Percentiles rank a stretch among this genome's conserved stretches.
Evolutionary conservation across 1,140 invertebrate species (phyloP).

Genomic region (Leptinotarsa defecta): DNA sequence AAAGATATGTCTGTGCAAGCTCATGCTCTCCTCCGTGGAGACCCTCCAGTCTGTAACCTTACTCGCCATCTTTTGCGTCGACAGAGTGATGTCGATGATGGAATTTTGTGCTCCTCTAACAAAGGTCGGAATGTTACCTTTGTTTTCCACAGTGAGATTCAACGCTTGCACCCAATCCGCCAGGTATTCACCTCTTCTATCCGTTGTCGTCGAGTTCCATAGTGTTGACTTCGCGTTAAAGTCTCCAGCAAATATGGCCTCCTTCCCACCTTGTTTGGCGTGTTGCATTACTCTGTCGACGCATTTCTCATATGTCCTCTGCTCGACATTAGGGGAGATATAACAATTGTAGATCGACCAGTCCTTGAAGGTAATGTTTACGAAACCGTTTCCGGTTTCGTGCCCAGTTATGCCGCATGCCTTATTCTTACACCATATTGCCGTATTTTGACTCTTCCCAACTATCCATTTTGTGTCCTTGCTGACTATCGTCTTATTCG

Average conservation of each 20-base stretch:
- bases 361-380: background rate
- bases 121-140: constrained; percentile 1
- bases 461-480: constrained; percentile 7
- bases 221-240: constrained; percentile 8
- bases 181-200: background rate
- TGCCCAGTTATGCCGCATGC: background rate
- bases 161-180: background rate
- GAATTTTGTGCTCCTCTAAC: constrained; percentile 7
- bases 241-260: background rate
- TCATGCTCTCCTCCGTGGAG: background rate
- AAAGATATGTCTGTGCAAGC: constrained; percentile 1
- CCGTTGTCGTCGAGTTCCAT: background rate
- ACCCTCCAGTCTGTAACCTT: background rate
- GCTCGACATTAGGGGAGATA: constrained; percentile 1
- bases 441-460: background rate
- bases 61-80: background rate
- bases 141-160: constrained; percentile 1
- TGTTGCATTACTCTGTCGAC: background rate
- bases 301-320: background rate
- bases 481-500: background rate
- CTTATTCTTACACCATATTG: background rate
- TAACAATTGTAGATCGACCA: constrained; percentile 9
- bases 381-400: background rate
- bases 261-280: background rate
- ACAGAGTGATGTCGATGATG: constrained; percentile 9